phyloP scores from a whole-genome alignment of 2,888 invertebrate genomes.

The Conops quadrifasciatus region DNA sequence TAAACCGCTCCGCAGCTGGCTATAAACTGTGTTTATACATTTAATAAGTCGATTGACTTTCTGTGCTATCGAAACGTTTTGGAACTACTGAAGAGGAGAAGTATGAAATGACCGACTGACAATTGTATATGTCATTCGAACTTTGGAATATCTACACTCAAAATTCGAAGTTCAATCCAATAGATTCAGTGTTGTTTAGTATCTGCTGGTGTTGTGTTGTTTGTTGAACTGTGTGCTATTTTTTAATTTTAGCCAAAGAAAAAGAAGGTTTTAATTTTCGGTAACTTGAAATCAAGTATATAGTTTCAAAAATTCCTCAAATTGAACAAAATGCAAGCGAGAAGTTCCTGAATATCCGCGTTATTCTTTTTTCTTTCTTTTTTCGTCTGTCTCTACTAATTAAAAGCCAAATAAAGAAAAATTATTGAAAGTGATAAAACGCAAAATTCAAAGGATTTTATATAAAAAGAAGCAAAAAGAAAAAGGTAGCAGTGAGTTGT shows the following conservation, averaged over 20 bases:
- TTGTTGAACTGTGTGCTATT: slow-evolving; percentile 25
- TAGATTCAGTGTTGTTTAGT: slow-evolving; percentile 45
- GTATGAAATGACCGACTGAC: slow-evolving; percentile 1
- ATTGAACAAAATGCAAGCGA: slow-evolving; percentile 24
- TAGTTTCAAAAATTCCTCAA: slow-evolving; percentile 8
- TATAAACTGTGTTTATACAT: too few species aligned
- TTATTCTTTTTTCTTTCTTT: neutral
- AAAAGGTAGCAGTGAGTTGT: too few species aligned
- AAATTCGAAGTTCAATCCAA: slow-evolving; percentile 32
- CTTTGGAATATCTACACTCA: slow-evolving; percentile 24
- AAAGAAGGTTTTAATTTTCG: slow-evolving; percentile 26
- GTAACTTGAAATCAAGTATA: slow-evolving; percentile 20
- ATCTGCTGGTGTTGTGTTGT: slow-evolving; percentile 40
- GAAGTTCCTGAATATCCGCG: neutral
- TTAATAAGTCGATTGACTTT: too few species aligned
- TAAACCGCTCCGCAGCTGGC: too few species aligned
- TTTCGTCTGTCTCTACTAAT: neutral
- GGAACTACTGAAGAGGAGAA: slow-evolving; percentile 18
- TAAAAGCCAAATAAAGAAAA: neutral
- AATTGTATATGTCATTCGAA: slow-evolving; percentile 22
- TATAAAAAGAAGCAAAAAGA: slow-evolving; percentile 18
- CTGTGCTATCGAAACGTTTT: neutral
- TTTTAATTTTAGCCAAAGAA: slow-evolving; percentile 9
- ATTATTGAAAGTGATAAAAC: slow-evolving; percentile 22
- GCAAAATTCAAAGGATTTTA: slow-evolving; percentile 1